Evolutionary conservation across 2,888 invertebrate genomes (phyloP).

Genomic region (Drosophila sordidapex): DNA sequence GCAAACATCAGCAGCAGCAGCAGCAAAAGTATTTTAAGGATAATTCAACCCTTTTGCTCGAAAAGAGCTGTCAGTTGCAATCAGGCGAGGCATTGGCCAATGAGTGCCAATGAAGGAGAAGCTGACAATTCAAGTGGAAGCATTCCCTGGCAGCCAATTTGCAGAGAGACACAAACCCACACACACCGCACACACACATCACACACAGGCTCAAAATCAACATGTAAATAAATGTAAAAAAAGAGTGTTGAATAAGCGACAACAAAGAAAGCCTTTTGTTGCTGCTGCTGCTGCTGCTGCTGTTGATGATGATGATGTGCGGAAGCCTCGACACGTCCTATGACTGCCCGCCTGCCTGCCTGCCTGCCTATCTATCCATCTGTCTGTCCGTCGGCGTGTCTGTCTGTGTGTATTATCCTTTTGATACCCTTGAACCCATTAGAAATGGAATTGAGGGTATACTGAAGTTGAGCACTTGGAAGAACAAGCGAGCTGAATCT

Average conservation of each 20-base stretch:
- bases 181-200: not conserved
- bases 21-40: constrained; percentile 4
- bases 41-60: constrained; percentile 68
- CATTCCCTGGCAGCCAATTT: constrained; percentile 79
- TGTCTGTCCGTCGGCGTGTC: constrained; percentile 15
- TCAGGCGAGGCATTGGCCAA: constrained; percentile 58
- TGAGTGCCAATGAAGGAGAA: constrained; percentile 70
- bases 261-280: constrained; percentile 61
- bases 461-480: not conserved
- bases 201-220: constrained; percentile 36
- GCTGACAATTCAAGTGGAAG: constrained; percentile 78
- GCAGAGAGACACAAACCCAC: constrained; percentile 53
- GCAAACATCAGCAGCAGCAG: constrained; percentile 45
- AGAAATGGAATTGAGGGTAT: not conserved
- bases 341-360: constrained; percentile 9
- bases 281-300: not conserved
- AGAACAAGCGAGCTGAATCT: no score
- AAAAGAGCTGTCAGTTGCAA: constrained; percentile 79
- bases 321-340: constrained; percentile 73
- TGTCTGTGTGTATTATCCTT: constrained; percentile 10
- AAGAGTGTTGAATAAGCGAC: constrained; percentile 42
- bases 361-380: not conserved
- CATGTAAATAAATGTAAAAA: constrained; percentile 79
- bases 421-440: constrained; percentile 1
- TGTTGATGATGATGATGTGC: constrained; percentile 60